A percentile compares a stretch with the other conserved stretches of the same genome.
phyloP scores from a whole-genome alignment of 2,797 vertebrate genomes.

The Alosa sapidissima region DNA sequence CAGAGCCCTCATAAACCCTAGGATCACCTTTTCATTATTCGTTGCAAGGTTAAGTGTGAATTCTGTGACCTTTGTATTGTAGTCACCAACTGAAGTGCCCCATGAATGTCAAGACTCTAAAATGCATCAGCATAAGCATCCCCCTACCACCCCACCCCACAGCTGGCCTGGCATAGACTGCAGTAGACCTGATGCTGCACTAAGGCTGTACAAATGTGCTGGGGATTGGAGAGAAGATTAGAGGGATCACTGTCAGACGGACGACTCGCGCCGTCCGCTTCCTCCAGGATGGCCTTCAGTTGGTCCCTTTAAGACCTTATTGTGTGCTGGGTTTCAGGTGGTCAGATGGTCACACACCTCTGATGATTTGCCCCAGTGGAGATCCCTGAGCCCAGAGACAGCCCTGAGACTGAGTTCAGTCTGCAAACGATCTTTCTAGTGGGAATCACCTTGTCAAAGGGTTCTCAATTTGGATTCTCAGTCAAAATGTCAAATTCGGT shows the following conservation, averaged over 20 bases:
- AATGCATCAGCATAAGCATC: constrained; percentile 1
- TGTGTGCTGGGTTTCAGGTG: not conserved
- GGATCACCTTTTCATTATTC: constrained; percentile 23
- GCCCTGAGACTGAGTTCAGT: not conserved
- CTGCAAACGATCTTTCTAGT: not conserved
- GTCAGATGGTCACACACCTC: not conserved
- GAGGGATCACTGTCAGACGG: constrained; percentile 4
- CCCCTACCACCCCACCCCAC: not conserved
- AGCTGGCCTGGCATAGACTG: not conserved
- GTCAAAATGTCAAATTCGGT: not conserved
- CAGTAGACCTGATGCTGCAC: not conserved
- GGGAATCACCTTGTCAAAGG: not conserved
- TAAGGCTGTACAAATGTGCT: not conserved
- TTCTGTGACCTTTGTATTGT: not conserved
- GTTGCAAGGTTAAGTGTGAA: constrained; percentile 3
- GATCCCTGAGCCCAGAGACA: not conserved
- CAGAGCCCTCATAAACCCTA: not conserved
- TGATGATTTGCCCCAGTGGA: not conserved
- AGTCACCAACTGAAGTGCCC: not conserved
- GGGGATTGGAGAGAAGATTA: not conserved
- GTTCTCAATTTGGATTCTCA: not conserved
- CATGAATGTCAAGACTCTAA: constrained; percentile 14
- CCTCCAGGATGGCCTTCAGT: not conserved
- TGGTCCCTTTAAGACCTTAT: not conserved
- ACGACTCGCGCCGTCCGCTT: not conserved